Evolutionary conservation across 2,113 vertebrate genomes (phyloP).

Genomic region (Psephotus haematonotus): DNA sequence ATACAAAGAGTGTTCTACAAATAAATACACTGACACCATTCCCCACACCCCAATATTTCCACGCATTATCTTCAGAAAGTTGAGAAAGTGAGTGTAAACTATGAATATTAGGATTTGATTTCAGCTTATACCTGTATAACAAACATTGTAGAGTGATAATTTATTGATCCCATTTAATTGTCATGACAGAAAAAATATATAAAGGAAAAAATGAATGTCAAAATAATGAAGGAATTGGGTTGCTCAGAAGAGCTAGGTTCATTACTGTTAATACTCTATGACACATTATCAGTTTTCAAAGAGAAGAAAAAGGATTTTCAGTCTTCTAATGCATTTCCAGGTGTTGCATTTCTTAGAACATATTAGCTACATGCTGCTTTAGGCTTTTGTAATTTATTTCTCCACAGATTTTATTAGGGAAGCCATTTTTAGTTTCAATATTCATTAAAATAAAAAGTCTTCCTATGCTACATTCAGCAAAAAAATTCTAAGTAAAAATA

Average conservation of each 20-base stretch:
- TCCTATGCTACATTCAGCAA: no score
- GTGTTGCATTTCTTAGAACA: not conserved
- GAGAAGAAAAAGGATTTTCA: not conserved
- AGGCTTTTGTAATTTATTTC: not conserved
- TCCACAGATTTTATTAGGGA: conserved; percentile 11
- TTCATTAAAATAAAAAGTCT: not conserved
- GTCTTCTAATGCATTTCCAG: not conserved
- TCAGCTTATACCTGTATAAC: not conserved
- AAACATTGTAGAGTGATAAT: not conserved
- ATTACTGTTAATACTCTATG: not conserved
- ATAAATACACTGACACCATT: not conserved
- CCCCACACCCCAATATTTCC: not conserved
- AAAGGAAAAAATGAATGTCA: not conserved
- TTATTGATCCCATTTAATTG: not conserved
- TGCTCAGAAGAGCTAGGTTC: not conserved
- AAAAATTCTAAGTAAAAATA: not conserved
- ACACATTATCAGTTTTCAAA: not conserved
- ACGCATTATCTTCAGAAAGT: not conserved
- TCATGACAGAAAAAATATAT: not conserved
- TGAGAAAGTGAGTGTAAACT: not conserved
- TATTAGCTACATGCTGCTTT: not conserved
- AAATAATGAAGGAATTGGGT: not conserved
- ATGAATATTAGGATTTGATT: not conserved
- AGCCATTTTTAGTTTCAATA: not conserved
- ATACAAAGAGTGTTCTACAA: not conserved